Evolutionary conservation across 92 coral and sea anemone genomes (phyloP), one percentile per base, ranked within the genome.

Genomic region (Porites cylindrica): DNA sequence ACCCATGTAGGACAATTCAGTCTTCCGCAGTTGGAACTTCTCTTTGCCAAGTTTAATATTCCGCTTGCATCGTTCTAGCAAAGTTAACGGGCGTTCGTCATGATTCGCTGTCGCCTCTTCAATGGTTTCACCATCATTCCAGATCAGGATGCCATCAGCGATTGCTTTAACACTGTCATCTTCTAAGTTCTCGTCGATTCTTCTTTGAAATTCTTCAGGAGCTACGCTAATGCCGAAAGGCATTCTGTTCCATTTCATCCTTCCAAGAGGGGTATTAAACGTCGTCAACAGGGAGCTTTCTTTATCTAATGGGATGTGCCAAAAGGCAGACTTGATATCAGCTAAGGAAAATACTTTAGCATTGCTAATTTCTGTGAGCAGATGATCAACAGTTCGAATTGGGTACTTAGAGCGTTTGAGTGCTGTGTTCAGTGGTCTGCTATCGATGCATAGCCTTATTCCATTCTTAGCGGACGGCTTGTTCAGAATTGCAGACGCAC

Each of bases 381-480:
- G 47, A 38, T 38, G 47, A 38, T 38, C 47, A 38, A 3, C 47
- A 38, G 47, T 38, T 38, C 6, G 47, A 38, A 38, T 4, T 38
- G 47, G 47, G 47, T 38, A 38, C 47, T 38, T 5, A 38, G 7
- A 38, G 47, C 47, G 47, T 7, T 38, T 38, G 47, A 38, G 47
- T 38, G 47, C 47, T 38, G 47, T 38, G 47, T 38, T 38, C 47
- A 38, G 47, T 38, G 72, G 72, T 51, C 80, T 76, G 87, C 70
- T 52, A 51, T 75, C 81, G 65, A 84, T 67, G 70, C 75, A 59
- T 8, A 73, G 83, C 58, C 79, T 72, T 83, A 83, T 72, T 71
- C 72, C 74, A n/a, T 83, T 83, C 80, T 83, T 71, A 54, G 80
- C 80, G 58, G 87, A 83, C 12, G 87, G 73, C 59, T 83, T 83